Conservation (phyloP, 1,140 invertebrate species). For the Paramacrobiotus metropolitanus region DNA sequence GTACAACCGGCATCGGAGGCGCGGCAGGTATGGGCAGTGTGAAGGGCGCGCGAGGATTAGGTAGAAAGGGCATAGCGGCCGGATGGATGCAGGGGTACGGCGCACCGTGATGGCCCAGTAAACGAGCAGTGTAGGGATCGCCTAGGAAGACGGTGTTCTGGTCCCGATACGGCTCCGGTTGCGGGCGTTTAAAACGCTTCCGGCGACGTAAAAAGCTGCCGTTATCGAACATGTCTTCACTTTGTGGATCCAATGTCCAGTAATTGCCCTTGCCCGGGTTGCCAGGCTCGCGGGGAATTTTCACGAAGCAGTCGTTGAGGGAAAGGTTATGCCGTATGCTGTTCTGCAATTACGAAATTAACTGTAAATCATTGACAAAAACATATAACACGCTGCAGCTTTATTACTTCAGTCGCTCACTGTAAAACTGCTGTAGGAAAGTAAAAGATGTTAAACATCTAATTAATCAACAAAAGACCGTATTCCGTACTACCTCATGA, state of each 20-base stretch:
- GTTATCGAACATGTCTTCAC: conserved; percentile 98
- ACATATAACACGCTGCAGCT: too few species aligned
- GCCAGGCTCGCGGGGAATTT: conserved; percentile 86
- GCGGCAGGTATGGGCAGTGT: too few species aligned
- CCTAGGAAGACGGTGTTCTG: conserved; percentile 10
- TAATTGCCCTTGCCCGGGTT: conserved; percentile 98
- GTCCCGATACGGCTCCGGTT: conserved; percentile 22
- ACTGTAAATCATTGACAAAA: too few species aligned
- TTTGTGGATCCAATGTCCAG: conserved; percentile 87
- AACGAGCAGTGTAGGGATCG: not conserved
- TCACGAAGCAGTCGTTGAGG: conserved; percentile 96
- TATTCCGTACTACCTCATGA: too few species aligned
- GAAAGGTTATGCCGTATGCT: conserved; percentile 89
- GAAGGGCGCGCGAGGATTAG: not conserved
- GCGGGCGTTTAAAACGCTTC: conserved; percentile 77
- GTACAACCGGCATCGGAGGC: too few species aligned
- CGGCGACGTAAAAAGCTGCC: conserved; percentile 78
- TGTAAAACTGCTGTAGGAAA: too few species aligned
- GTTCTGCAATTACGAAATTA: conserved; percentile 46
- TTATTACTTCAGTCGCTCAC: too few species aligned
- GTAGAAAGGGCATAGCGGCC: not conserved
- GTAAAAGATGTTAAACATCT: too few species aligned
- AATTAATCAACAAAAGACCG: too few species aligned
- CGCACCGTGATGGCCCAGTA: not conserved
- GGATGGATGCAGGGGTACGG: not conserved